Evolutionary conservation across 30 jellyfish, hydroid and myxozoan genomes (phyloP).

Genomic region (Aurelia sp.): DNA sequence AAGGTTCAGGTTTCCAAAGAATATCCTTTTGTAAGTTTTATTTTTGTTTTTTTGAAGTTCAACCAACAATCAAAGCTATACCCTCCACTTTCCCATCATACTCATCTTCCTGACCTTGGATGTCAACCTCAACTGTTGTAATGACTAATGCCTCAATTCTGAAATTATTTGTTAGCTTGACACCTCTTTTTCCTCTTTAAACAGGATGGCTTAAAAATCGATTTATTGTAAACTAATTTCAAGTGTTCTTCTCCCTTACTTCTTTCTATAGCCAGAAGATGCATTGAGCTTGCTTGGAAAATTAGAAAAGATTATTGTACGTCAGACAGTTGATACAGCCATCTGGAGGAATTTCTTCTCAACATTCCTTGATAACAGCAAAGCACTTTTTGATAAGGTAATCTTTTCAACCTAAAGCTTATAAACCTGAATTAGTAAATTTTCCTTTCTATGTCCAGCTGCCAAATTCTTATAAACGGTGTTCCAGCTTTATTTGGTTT

Average conservation of each 20-base stretch:
- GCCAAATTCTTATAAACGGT: not conserved
- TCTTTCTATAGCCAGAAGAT: slow-evolving; percentile 31
- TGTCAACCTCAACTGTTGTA: too few species aligned
- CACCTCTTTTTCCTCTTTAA: not conserved
- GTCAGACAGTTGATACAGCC: not conserved
- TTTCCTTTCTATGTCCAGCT: not conserved
- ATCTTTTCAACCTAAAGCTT: not conserved
- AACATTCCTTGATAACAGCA: not conserved
- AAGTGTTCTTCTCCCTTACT: not conserved
- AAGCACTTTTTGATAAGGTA: slow-evolving; percentile 12
- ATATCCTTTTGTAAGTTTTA: slow-evolving; percentile 12
- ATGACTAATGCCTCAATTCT: too few species aligned
- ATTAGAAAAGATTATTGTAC: slow-evolving; percentile 11
- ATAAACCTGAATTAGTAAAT: not conserved
- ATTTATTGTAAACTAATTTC: too few species aligned
- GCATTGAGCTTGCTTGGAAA: not conserved
- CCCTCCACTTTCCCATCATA: too few species aligned
- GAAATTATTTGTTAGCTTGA: not conserved
- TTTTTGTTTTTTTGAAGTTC: too few species aligned
- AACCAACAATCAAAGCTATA: too few species aligned
- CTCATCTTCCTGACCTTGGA: too few species aligned
- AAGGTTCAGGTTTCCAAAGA: not conserved
- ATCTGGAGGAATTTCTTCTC: slow-evolving; percentile 38
- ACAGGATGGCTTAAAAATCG: not conserved
- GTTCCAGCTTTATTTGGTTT: not conserved